Conservation (phyloP, 2,888 invertebrate species). For the Drosophila mimetica region DNA sequence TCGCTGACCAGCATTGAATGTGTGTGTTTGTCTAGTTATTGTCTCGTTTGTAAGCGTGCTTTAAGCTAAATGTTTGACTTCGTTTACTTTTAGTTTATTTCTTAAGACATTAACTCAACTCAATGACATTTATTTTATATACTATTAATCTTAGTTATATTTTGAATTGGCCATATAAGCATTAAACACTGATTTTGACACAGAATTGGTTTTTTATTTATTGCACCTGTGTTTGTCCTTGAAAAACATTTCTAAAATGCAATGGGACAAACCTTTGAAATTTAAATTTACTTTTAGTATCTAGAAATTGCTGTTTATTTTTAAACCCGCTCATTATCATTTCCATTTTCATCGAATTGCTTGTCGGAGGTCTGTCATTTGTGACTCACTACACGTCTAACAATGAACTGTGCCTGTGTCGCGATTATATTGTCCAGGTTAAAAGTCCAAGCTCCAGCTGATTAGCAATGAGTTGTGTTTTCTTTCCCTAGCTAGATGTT, state of each 20-base stretch:
- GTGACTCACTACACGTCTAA: constrained; percentile 21
- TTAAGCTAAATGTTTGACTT: constrained; percentile 49
- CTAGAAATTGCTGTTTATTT: not conserved
- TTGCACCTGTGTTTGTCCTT: constrained; percentile 13
- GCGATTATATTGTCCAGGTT: constrained; percentile 6
- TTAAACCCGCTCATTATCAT: not conserved
- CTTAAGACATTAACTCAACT: constrained; percentile 12
- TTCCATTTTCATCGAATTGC: constrained; percentile 8
- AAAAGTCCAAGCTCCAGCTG: constrained; percentile 17
- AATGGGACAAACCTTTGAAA: constrained; percentile 9
- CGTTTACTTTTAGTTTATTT: constrained; percentile 47
- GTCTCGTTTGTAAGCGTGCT: constrained; percentile 38
- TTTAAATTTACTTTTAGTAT: not conserved
- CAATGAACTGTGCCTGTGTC: constrained; percentile 12
- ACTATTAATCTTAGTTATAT: constrained; percentile 33
- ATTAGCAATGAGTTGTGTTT: constrained; percentile 32
- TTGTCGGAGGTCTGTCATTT: not conserved
- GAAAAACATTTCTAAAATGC: constrained; percentile 27
- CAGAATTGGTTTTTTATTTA: constrained; percentile 48
- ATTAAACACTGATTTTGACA: constrained; percentile 51
- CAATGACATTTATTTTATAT: constrained; percentile 20
- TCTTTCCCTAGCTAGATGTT: constrained; percentile 36
- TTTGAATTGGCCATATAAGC: constrained; percentile 41
- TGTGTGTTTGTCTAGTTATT: constrained; percentile 35
- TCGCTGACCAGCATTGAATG: constrained; percentile 27